Conservation (phyloP, 2,888 invertebrate genomes). For the Aricia artaxerxes region DNA sequence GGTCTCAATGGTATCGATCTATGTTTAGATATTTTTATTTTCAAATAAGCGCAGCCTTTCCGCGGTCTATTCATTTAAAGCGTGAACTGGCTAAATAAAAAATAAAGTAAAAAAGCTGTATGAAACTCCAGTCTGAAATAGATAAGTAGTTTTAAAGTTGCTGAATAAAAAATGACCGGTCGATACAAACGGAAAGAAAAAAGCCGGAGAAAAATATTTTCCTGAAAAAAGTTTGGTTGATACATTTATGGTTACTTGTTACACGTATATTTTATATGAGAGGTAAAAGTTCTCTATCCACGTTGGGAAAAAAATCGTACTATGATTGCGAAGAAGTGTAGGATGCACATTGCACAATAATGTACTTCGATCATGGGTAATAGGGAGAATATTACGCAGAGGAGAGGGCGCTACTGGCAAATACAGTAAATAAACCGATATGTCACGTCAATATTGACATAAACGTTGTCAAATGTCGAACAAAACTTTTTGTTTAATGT, state of each 20-base stretch:
- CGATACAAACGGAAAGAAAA: slow-evolving; percentile 18
- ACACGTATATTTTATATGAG: background rate
- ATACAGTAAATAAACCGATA: too few species aligned
- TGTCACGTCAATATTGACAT: too few species aligned
- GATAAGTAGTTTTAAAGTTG: slow-evolving; percentile 11
- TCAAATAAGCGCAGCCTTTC: slow-evolving; percentile 15
- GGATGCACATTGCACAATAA: too few species aligned
- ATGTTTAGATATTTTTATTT: slow-evolving; percentile 9
- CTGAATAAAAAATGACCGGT: slow-evolving; percentile 28
- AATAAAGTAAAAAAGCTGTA: background rate
- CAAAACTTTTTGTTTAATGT: too few species aligned
- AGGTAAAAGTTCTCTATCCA: background rate
- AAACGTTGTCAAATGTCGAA: too few species aligned
- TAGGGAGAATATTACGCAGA: too few species aligned
- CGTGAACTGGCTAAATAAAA: slow-evolving; percentile 16
- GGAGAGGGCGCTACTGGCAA: too few species aligned
- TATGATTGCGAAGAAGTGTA: background rate
- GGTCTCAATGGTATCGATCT: background rate
- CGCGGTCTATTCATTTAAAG: background rate
- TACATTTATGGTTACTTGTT: background rate
- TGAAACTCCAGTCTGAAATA: slow-evolving; percentile 24
- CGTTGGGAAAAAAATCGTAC: too few species aligned
- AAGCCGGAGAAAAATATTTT: background rate
- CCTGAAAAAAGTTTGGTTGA: background rate
- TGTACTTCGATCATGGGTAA: too few species aligned